A percentile compares a stretch with the other conserved stretches of the same genome.
Evolutionary conservation across 1,140 invertebrate species (phyloP).

Genomic region (Drosophila orosa): DNA sequence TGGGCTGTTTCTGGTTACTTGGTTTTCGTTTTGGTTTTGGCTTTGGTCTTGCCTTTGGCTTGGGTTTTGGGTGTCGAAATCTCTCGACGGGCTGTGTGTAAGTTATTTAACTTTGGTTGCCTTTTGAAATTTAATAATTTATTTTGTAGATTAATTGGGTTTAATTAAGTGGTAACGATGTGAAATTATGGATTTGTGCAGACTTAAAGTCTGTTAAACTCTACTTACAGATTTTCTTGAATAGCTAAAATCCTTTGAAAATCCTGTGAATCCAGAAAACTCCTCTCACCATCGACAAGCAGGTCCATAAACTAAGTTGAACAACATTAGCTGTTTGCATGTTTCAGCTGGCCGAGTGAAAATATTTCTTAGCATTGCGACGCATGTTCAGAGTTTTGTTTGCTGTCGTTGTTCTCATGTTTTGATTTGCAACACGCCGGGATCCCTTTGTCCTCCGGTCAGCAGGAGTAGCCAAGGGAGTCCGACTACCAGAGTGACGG

Average conservation of each 20-base stretch:
- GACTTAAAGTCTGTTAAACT: background rate
- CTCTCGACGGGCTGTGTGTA: conserved; percentile 33
- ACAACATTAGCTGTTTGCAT: conserved; percentile 62
- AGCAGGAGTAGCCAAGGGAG: conserved; percentile 35
- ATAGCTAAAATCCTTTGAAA: background rate
- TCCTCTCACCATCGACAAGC: conserved; percentile 13
- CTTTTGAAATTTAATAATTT: conserved; percentile 64
- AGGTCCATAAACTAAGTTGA: conserved; percentile 44
- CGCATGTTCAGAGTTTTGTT: conserved; percentile 78
- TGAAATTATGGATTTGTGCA: conserved; percentile 21
- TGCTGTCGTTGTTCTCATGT: conserved; percentile 76
- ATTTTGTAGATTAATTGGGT: conserved; percentile 59
- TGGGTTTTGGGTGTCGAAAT: conserved; percentile 55
- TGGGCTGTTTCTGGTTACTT: conserved; percentile 35
- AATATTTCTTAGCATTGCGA: conserved; percentile 74
- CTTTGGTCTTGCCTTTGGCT: background rate
- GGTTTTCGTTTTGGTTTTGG: conserved; percentile 7
- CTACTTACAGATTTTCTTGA: background rate
- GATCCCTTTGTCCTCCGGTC: conserved; percentile 67
- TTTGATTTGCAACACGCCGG: conserved; percentile 79
- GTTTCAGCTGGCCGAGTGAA: conserved; percentile 57
- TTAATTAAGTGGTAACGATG: conserved; percentile 60
- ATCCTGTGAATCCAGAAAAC: background rate
- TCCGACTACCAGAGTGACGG: conserved; percentile 6
- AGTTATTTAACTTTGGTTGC: conserved; percentile 50